Base-by-base conservation (phyloP, 1,140 invertebrate genomes). In the Rhagoletis pomonella region DNA sequence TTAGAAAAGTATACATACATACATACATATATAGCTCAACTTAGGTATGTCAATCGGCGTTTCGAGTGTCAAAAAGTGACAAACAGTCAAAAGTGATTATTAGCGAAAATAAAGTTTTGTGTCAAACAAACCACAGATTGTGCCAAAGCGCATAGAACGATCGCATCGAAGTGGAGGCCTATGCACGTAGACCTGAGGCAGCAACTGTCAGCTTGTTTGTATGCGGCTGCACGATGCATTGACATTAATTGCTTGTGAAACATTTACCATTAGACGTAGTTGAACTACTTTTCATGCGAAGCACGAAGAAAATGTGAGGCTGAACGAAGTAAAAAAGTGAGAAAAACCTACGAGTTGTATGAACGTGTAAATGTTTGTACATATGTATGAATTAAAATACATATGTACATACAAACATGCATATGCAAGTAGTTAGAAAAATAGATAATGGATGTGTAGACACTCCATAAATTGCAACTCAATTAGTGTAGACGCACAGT, bases 11-110 rank as follows among this genome's bases (percentile, higher is more conserved):
- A 29, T 29, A 29, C 29, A 29, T 12, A n/a, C 9, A n/a, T 4
- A 19, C 60, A 62, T 12, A n/a, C 9, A n/a, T 4, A 19, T 4
- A 62, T 14, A 67, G 17, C 64, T 29, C 64, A 67, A 67, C 4
- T 17, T n/a, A 17, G 4, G 64, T 10, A 29, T 7, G 64, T 67
- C 64, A 67, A 4, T 67, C 19, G 73, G 73, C n/a, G 55, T 81
- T 81, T 81, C n/a, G 73, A 19, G 47, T 81, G 6, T 17, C 44
- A 47, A 81, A 81, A 55, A 81, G 73, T 55, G 73, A 81, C 73
- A 81, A 81, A 81, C 47, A 81, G 73, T 81, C 73, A 81, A 58
- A 81, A 81, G 73, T 81, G 73, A 81, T 81, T 81, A 81, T 81
- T 55, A 55, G 47, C 17, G 47, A 81, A 50, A 81, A 81, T 7